Conservation (phyloP, 1,140 invertebrate species). For the Homalodisca vitripennis region DNA sequence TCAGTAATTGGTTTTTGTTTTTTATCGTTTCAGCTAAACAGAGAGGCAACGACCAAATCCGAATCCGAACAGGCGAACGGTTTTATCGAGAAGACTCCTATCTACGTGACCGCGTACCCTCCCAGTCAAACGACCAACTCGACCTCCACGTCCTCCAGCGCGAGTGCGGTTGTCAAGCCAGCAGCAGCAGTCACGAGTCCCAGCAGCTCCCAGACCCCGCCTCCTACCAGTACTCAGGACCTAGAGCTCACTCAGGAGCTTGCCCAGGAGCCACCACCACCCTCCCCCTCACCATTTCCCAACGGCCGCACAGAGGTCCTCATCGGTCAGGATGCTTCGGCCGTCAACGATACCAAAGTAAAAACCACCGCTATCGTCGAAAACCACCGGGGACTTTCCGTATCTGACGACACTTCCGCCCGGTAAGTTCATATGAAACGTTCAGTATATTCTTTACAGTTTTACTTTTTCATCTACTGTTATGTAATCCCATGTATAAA, state of each 20-base stretch:
- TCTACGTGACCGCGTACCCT: constrained; percentile 63
- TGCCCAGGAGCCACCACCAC: constrained; percentile 12
- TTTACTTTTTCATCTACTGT: background rate
- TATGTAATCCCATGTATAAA: too few relatives aligned
- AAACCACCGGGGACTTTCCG: constrained; percentile 39
- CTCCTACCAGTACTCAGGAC: background rate
- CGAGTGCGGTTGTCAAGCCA: too few relatives aligned
- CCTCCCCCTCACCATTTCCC: constrained; percentile 54
- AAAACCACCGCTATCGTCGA: constrained; percentile 56
- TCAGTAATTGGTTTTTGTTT: too few relatives aligned
- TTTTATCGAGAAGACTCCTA: constrained; percentile 69
- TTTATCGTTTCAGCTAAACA: constrained; percentile 58
- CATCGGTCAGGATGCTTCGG: constrained; percentile 54
- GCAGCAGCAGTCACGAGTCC: background rate
- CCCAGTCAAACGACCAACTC: constrained; percentile 28
- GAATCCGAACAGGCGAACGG: constrained; percentile 65
- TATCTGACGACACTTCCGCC: constrained; percentile 12
- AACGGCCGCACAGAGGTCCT: constrained; percentile 74
- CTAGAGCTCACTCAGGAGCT: constrained; percentile 22
- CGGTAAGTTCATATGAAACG: constrained; percentile 10
- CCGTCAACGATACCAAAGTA: constrained; percentile 56
- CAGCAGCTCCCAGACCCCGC: constrained; percentile 2
- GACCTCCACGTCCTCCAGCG: too few relatives aligned
- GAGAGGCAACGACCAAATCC: constrained; percentile 55
- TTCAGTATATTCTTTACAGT: background rate